phyloP scores from a whole-genome alignment of 2,888 invertebrate genomes.

The Drosophila melanosoma region DNA sequence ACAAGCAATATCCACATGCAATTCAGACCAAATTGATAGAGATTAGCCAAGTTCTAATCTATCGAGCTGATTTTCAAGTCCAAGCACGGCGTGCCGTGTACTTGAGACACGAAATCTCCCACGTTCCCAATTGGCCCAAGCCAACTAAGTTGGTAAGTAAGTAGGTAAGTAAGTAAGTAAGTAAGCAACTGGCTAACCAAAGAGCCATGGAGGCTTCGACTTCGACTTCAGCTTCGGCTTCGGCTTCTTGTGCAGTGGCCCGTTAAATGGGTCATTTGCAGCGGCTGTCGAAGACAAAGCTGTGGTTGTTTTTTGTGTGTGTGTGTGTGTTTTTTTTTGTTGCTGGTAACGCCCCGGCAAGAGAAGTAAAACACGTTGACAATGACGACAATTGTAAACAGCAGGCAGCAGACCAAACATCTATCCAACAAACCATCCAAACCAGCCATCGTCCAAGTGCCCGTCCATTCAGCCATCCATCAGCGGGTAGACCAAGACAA shows the following conservation, averaged over 20 bases:
- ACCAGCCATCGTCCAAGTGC: conserved; percentile 8
- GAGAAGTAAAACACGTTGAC: conserved; percentile 72
- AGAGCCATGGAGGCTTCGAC: conserved; percentile 16
- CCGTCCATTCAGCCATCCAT: conserved; percentile 52
- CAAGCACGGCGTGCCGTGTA: conserved; percentile 26
- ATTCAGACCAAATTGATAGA: conserved; percentile 5
- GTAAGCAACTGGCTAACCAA: conserved; percentile 28
- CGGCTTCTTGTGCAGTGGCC: conserved; percentile 68
- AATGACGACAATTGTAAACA: conserved; percentile 79
- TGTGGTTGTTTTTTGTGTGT: conserved; percentile 46
- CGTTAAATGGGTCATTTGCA: conserved; percentile 79
- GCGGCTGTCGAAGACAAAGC: conserved; percentile 71
- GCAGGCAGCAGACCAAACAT: conserved; percentile 52
- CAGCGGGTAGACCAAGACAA: conserved; percentile 58
- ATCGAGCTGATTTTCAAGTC: conserved; percentile 41
- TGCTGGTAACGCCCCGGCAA: conserved; percentile 54
- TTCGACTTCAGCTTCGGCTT: neutral
- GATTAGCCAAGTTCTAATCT: conserved; percentile 52
- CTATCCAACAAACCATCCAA: conserved; percentile 31
- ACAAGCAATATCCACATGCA: neutral
- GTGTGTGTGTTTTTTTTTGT: conserved; percentile 23
- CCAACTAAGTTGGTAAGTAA: conserved; percentile 11
- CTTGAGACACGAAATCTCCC: conserved; percentile 61
- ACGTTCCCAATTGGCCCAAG: conserved; percentile 69
- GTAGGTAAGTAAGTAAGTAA: conserved; percentile 19